Base-by-base conservation (phyloP, 2,113 vertebrate genomes). In the Gadus chalcogrammus region DNA sequence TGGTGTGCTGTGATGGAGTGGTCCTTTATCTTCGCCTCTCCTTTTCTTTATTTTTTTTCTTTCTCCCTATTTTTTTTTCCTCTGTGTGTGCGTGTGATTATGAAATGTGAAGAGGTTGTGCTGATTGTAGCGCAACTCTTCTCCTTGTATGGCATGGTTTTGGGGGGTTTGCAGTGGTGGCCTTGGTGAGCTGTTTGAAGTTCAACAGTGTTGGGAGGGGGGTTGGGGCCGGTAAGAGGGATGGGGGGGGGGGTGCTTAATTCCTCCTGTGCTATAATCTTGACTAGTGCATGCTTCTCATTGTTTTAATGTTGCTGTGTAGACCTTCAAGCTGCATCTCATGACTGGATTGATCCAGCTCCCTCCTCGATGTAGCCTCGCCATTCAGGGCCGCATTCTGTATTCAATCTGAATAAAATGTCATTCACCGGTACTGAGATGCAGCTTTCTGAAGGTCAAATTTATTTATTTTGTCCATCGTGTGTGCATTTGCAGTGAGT, bases 1-100 rank as follows among this genome's bases (percentile, higher is more conserved):
- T 91, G 88, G 82, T 84, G 88, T 92, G 88, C 88, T 85, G 79
- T 86, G 87, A 69, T 91, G 86, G 55, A 87, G 88, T 90, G 90
- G 90, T 56, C 74, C 81, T 82, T 84, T 87, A 80, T 85, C 72
- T 85, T 24, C 13, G 8, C 9, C 60, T 58, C 13, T 58, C 55
- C 42, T 58, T 17, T 58, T 15, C 11, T 56, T 56, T 56, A 2
- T 56, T 20, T 20, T 20, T 56, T 56, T 4, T 56, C 15, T 58
- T n/a, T 13, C 55, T 75, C 85, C 55, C 55, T 16, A 74, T 85
- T 42, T 60, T 58, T 68, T 35, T 4, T 35, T 35, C 4, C 31
- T 35, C 31, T 59, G 61, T 64, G 38, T 38, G 69, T 13, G 52
- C 52, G 17, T 28, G 24, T 27, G 24, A 15, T 28, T 15, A 6